Conservation (phyloP, 2,113 vertebrate genomes). For the Helogale parvula region DNA sequence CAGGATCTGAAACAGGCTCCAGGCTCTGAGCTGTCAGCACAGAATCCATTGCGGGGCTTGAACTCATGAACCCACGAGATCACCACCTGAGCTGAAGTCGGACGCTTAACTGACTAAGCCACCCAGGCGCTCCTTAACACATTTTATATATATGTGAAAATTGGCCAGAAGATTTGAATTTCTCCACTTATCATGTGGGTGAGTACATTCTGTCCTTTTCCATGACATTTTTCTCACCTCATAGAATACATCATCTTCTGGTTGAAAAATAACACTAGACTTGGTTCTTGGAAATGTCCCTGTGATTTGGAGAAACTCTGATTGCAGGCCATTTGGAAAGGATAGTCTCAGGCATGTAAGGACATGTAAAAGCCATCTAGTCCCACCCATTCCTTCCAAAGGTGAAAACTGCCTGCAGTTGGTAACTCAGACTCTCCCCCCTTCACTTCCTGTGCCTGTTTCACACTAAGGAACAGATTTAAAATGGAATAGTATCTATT, state of each 20-base stretch:
- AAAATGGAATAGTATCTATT: conserved; percentile 21
- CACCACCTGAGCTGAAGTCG: too few relatives aligned
- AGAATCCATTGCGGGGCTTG: too few relatives aligned
- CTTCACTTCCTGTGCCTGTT: neutral
- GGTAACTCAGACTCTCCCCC: neutral
- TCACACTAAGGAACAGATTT: conserved; percentile 13
- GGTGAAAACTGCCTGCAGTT: conserved; percentile 8
- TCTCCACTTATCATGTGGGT: neutral
- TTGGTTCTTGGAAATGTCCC: conserved; percentile 46
- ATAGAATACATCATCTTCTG: neutral
- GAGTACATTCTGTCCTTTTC: conserved; percentile 30
- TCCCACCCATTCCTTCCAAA: conserved; percentile 34
- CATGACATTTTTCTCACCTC: conserved; percentile 30
- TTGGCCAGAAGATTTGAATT: conserved; percentile 49
- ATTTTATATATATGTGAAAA: conserved; percentile 44
- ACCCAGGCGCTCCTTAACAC: neutral
- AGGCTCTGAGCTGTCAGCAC: too few relatives aligned
- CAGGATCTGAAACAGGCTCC: too few relatives aligned
- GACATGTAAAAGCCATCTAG: neutral
- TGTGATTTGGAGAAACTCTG: conserved; percentile 12
- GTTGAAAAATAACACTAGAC: conserved; percentile 25
- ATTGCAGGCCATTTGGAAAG: conserved; percentile 50
- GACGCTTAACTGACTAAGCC: too few relatives aligned
- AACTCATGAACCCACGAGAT: too few relatives aligned
- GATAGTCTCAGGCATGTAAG: neutral